Percentiles rank a stretch among this genome's conserved stretches.
phyloP scores from a whole-genome alignment of 2,797 vertebrate genomes.

The Tapera naevia region DNA sequence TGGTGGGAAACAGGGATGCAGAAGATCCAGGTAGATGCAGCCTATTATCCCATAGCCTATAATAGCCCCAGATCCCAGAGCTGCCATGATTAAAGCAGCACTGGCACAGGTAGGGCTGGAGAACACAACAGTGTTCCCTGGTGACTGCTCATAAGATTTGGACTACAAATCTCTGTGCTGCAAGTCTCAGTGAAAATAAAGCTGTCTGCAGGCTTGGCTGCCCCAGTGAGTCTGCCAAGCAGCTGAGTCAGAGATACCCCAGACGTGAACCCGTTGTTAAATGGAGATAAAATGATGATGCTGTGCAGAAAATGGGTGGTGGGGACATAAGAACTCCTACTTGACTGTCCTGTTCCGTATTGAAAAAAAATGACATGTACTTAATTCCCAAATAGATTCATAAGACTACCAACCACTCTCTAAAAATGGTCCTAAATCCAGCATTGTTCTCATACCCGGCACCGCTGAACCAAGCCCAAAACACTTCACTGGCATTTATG shows the following conservation, averaged over 20 bases:
- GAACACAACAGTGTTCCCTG: background rate
- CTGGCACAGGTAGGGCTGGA: background rate
- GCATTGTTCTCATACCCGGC: background rate
- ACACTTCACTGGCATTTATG: background rate
- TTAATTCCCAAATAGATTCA: background rate
- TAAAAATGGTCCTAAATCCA: too few species aligned
- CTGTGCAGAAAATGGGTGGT: background rate
- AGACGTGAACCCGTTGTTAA: background rate
- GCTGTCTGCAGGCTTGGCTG: background rate
- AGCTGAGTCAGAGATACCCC: conserved; percentile 24
- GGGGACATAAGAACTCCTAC: background rate
- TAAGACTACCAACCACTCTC: background rate
- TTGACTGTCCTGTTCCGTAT: background rate
- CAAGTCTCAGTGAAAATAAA: background rate
- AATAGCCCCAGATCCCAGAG: background rate
- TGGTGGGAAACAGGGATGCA: background rate
- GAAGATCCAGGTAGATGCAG: background rate
- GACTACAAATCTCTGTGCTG: background rate
- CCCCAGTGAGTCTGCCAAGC: background rate
- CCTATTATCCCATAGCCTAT: background rate
- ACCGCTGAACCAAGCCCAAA: background rate
- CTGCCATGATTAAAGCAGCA: background rate
- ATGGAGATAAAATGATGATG: background rate
- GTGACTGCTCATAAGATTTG: background rate
- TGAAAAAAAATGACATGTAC: background rate